Percentiles rank a stretch among this genome's conserved stretches.
These are phyloP conservation scores for Hydroisotoma schaefferi DNA, from an alignment of 2,888 invertebrate genomes.

Conservation along the genomic window DNA sequence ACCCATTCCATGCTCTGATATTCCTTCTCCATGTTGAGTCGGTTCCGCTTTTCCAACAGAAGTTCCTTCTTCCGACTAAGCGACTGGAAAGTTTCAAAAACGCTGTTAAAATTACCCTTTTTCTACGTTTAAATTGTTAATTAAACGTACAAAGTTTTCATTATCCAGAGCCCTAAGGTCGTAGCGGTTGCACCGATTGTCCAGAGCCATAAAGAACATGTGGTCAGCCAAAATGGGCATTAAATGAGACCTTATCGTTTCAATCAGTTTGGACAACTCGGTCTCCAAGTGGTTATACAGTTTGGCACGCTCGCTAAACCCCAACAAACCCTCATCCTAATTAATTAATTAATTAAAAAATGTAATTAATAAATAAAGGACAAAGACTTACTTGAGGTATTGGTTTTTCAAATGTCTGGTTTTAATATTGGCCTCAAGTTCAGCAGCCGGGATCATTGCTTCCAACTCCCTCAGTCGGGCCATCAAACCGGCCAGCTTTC, in stretches of 20 bases:
- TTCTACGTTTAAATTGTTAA: not conserved
- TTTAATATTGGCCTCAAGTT: conserved; percentile 43
- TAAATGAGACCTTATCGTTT: conserved; percentile 35
- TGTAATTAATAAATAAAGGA: not conserved
- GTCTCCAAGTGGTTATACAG: conserved; percentile 44
- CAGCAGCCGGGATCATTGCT: conserved; percentile 41
- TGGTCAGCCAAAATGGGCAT: conserved; percentile 46
- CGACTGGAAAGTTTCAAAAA: conserved; percentile 16
- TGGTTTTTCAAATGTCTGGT: conserved; percentile 45
- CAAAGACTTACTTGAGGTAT: conserved; percentile 35
- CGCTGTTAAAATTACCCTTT: not conserved
- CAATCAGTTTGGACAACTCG: conserved; percentile 39
- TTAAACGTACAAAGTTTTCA: conserved; percentile 36
- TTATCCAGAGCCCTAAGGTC: conserved; percentile 36
- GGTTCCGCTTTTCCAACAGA: conserved; percentile 36
- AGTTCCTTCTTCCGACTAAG: conserved; percentile 35
- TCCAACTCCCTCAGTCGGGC: conserved; percentile 34
- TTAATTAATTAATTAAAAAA: conserved; percentile 10
- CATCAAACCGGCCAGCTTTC: conserved; percentile 37
- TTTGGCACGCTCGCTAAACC: conserved; percentile 37
- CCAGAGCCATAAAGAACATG: conserved; percentile 31
- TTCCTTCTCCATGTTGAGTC: conserved; percentile 37
- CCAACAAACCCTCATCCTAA: not conserved
- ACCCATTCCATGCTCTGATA: conserved; percentile 45
- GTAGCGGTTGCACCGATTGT: conserved; percentile 39